Percentiles rank a stretch among this genome's conserved stretches.
Conservation (phyloP, 2,888 invertebrate genomes). For the Synanthedon formicaeformis region DNA sequence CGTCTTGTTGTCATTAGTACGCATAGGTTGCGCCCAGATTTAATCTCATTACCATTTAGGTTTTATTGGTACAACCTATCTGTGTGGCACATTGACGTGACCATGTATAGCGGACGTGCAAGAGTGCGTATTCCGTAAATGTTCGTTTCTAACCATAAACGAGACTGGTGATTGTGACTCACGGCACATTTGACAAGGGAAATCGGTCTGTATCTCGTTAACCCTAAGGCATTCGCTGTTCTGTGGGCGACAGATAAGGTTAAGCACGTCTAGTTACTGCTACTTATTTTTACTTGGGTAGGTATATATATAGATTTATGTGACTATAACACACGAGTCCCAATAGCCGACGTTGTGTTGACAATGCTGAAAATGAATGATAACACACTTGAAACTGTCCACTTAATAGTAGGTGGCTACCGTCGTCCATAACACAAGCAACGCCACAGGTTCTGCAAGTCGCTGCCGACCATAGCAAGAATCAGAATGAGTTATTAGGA, state of each 20-base stretch:
- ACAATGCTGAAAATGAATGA: too few relatives aligned
- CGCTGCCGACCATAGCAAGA: too few relatives aligned
- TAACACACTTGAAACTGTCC: too few relatives aligned
- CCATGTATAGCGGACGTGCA: not conserved
- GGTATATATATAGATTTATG: too few relatives aligned
- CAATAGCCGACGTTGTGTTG: too few relatives aligned
- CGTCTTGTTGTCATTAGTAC: too few relatives aligned
- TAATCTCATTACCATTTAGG: not conserved
- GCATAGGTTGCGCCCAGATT: not conserved
- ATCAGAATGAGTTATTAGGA: too few relatives aligned
- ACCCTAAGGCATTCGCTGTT: slow-evolving; percentile 10
- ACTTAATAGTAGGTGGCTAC: too few relatives aligned
- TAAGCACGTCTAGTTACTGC: not conserved
- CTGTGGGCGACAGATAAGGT: slow-evolving; percentile 48
- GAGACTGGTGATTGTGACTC: slow-evolving; percentile 32
- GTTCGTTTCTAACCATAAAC: slow-evolving; percentile 30
- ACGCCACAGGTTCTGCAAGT: too few relatives aligned
- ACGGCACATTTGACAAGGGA: slow-evolving; percentile 10
- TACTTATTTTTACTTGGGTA: too few relatives aligned
- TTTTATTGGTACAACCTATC: not conserved
- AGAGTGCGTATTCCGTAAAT: slow-evolving; percentile 17
- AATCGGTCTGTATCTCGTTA: slow-evolving; percentile 22
- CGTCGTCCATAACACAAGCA: too few relatives aligned
- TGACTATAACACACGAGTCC: too few relatives aligned
- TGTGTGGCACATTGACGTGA: not conserved